Evolutionary conservation across 2,888 invertebrate genomes (phyloP).

Genomic region (Blera fallax): DNA sequence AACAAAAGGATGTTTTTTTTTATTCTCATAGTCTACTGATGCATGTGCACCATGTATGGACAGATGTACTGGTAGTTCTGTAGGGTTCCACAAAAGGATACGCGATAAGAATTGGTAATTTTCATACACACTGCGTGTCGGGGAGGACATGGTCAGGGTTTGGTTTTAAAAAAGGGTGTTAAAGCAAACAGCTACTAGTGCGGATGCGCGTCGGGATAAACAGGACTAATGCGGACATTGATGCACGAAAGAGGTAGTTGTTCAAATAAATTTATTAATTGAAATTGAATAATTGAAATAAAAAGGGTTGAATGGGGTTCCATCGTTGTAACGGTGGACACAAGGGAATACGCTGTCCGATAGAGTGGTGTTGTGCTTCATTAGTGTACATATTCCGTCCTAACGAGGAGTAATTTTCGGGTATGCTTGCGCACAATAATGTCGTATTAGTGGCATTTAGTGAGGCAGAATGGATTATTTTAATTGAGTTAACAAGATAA

Average conservation of each 20-base stretch:
- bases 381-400: conserved; percentile 31
- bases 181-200: conserved; percentile 60
- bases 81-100: conserved; percentile 40
- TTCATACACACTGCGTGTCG: conserved; percentile 3
- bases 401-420: conserved; percentile 44
- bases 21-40: not conserved
- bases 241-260: conserved; percentile 26
- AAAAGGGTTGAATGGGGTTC: conserved; percentile 58
- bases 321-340: conserved; percentile 14
- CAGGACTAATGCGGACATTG: conserved; percentile 1
- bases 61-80: conserved; percentile 37
- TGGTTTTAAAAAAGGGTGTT: conserved; percentile 54
- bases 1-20: conserved; percentile 24
- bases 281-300: conserved; percentile 66
- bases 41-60: conserved; percentile 28
- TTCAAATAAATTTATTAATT: conserved; percentile 64
- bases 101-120: conserved; percentile 64
- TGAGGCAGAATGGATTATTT: conserved; percentile 51
- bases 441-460: conserved; percentile 56
- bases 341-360: conserved; percentile 10
- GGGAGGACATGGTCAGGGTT: conserved; percentile 49
- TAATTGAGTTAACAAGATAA: conserved; percentile 66
- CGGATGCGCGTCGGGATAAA: conserved; percentile 67
- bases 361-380: not conserved
- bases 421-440: conserved; percentile 26